phyloP scores from a whole-genome alignment of 2,797 vertebrate species.

The Dermochelys coriacea region DNA sequence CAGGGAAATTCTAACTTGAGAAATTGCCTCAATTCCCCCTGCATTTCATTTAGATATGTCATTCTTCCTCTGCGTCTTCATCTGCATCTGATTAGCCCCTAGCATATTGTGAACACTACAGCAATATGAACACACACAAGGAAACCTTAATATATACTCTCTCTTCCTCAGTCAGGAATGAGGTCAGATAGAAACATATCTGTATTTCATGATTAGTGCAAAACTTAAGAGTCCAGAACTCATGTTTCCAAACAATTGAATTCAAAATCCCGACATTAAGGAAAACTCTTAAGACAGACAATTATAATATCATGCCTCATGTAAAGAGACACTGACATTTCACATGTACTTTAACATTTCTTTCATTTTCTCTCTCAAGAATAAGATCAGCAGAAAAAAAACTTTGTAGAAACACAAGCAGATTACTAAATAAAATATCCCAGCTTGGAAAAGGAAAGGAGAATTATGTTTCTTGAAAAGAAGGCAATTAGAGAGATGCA shows the following conservation, averaged over 20 bases:
- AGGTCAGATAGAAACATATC: not conserved
- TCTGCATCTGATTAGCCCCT: not conserved
- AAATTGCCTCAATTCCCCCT: not conserved
- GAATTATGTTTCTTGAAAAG: not conserved
- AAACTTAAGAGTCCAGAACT: not conserved
- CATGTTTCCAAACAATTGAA: not conserved
- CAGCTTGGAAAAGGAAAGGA: not conserved
- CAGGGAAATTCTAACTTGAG: not conserved
- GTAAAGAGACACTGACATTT: not conserved
- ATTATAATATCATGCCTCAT: not conserved
- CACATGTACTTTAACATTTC: not conserved
- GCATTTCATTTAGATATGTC: not conserved
- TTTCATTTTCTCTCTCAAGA: not conserved
- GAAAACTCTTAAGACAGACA: rapidly evolving
- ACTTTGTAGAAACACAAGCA: not conserved
- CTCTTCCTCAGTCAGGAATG: not conserved
- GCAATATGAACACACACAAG: not conserved
- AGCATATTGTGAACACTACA: not conserved
- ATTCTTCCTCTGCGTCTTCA: not conserved
- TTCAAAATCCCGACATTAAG: not conserved
- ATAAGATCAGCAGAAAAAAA: not conserved
- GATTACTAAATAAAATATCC: not conserved
- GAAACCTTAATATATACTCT: not conserved
- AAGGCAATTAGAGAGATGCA: not conserved
- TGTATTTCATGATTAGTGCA: not conserved